These are phyloP conservation scores for Pachymerium ferrugineum DNA, from an alignment of 2,888 invertebrate species.

Conservation along the genomic window DNA sequence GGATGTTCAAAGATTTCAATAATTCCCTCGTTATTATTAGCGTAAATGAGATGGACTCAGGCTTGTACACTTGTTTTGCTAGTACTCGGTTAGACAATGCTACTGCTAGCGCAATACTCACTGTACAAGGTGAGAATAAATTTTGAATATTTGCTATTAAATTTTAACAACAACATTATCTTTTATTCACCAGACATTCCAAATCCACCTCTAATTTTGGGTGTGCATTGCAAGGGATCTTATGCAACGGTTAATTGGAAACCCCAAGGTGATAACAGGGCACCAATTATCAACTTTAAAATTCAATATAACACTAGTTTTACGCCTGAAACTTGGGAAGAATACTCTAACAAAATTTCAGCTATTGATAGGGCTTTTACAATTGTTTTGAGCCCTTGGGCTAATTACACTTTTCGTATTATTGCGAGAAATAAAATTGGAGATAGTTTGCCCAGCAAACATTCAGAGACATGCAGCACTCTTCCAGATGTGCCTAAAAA, in stretches of 20 bases:
- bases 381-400: conserved; percentile 76
- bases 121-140: conserved; percentile 83
- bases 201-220: conserved; percentile 67
- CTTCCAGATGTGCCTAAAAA: conserved; percentile 80
- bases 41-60: conserved; percentile 89
- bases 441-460: conserved; percentile 73
- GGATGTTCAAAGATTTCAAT: conserved; percentile 72
- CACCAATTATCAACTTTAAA: conserved; percentile 82
- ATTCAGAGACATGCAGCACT: conserved; percentile 77
- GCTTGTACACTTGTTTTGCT: conserved; percentile 90
- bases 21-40: conserved; percentile 90
- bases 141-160: too few species aligned
- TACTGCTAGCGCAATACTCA: conserved; percentile 77
- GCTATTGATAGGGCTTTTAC: conserved; percentile 55
- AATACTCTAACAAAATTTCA: conserved; percentile 68
- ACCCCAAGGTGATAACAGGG: conserved; percentile 89
- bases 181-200: conserved; percentile 80
- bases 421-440: conserved; percentile 91
- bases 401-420: conserved; percentile 92
- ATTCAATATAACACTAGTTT: conserved; percentile 92
- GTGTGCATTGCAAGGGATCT: conserved; percentile 62
- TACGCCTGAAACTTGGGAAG: conserved; percentile 85
- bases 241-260: conserved; percentile 79
- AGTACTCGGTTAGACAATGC: conserved; percentile 81
- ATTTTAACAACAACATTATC: too few species aligned